Evolutionary conservation across 2,888 invertebrate genomes (phyloP).

Genomic region (Drosophila anomelani): DNA sequence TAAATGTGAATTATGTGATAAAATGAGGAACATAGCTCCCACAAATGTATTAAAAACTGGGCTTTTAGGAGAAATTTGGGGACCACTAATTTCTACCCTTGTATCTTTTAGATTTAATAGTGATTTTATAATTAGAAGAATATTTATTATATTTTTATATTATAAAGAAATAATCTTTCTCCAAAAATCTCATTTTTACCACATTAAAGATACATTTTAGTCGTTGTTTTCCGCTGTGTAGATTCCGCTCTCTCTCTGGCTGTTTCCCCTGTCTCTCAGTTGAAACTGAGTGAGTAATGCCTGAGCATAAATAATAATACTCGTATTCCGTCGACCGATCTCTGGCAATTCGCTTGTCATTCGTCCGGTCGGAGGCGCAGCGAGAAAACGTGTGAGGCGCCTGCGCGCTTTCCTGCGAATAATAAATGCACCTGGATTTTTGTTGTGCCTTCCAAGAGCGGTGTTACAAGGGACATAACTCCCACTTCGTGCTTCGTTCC

Average conservation of each 20-base stretch:
- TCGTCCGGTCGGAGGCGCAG: conserved; percentile 67
- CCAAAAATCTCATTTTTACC: neutral
- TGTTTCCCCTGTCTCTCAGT: conserved; percentile 28
- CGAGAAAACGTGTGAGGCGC: conserved; percentile 71
- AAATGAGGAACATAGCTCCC: too few relatives aligned
- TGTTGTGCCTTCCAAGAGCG: conserved; percentile 12
- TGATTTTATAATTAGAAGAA: too few relatives aligned
- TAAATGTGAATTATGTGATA: neutral
- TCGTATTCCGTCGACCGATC: conserved; percentile 16
- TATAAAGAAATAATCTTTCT: neutral
- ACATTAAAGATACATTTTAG: neutral
- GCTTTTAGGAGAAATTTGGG: too few relatives aligned
- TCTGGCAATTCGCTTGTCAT: conserved; percentile 52
- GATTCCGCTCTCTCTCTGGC: neutral
- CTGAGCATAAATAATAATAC: conserved; percentile 16
- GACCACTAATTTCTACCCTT: too few relatives aligned
- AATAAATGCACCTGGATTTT: conserved; percentile 32
- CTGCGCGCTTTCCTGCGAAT: conserved; percentile 68
- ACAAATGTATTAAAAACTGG: too few relatives aligned
- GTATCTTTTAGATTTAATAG: too few relatives aligned
- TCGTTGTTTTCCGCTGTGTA: neutral
- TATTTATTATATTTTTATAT: neutral
- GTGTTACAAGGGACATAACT: conserved; percentile 7
- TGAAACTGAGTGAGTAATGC: conserved; percentile 26
- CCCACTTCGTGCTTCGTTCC: conserved; percentile 23